Evolutionary conservation across 2,888 invertebrate genomes (phyloP).

Genomic region (Drosophila kokeensis): DNA sequence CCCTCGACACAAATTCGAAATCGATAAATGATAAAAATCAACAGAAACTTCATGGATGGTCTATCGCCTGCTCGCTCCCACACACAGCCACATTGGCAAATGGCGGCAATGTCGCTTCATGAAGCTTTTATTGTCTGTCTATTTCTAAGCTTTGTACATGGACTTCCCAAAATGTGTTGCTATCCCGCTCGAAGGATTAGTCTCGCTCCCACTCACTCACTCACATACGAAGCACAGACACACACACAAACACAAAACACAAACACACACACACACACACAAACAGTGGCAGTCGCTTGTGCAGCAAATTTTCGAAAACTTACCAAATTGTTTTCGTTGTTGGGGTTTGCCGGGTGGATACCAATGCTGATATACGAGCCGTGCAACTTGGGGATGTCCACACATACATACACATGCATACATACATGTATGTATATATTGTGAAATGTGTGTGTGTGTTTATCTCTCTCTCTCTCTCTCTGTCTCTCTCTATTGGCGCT

Average conservation of each 20-base stretch:
- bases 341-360: constrained; percentile 80
- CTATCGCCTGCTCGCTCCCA: constrained; percentile 59
- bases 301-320: constrained; percentile 80
- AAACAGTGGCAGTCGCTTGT: constrained; percentile 44
- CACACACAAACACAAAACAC: constrained; percentile 25
- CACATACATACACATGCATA: constrained; percentile 40
- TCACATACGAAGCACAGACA: constrained; percentile 9
- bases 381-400: constrained; percentile 63
- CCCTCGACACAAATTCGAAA: constrained; percentile 83
- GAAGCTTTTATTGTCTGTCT: constrained; percentile 82
- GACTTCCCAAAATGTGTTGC: constrained; percentile 70
- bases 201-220: constrained; percentile 40
- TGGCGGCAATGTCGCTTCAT: constrained; percentile 76
- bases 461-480: constrained; percentile 31
- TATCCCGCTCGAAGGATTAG: constrained; percentile 72
- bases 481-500: constrained; percentile 23
- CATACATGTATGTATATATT: constrained; percentile 1
- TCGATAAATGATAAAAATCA: constrained; percentile 84
- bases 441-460: constrained; percentile 5
- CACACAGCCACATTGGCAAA: constrained; percentile 45
- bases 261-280: constrained; percentile 16
- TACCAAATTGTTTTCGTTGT: constrained; percentile 82
- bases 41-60: constrained; percentile 81
- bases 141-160: constrained; percentile 81
- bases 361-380: constrained; percentile 78